These are phyloP conservation scores for Cybosia mesomella DNA, from an alignment of 2,888 invertebrate genomes.

Conservation along the genomic window DNA sequence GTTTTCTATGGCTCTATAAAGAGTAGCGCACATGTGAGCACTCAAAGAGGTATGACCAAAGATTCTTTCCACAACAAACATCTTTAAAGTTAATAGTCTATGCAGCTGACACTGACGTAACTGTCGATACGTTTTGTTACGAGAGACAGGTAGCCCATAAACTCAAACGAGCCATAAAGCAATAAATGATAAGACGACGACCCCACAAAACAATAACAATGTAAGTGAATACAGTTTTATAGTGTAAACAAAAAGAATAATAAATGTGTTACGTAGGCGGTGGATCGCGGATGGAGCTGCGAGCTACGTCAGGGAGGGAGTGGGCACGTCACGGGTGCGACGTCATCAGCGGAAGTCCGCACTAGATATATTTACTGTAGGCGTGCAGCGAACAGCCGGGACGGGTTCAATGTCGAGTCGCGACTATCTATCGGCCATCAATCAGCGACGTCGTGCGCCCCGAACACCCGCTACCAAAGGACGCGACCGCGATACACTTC, in stretches of 20 bases:
- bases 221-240: conserved; percentile 81
- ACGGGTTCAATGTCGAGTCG: conserved; percentile 84
- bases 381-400: conserved; percentile 61
- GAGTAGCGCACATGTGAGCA: not conserved
- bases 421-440: conserved; percentile 84
- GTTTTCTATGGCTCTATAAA: conserved; percentile 20
- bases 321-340: conserved; percentile 70
- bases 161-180: conserved; percentile 71
- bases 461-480: conserved; percentile 45
- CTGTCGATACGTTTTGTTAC: conserved; percentile 32
- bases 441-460: conserved; percentile 65
- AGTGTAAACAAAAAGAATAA: conserved; percentile 83
- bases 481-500: conserved; percentile 40
- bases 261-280: conserved; percentile 76
- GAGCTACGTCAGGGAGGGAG: conserved; percentile 49
- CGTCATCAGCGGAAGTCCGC: conserved; percentile 84
- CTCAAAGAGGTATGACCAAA: not conserved
- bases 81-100: not conserved
- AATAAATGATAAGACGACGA: conserved; percentile 82
- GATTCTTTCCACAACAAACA: conserved; percentile 14
- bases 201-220: conserved; percentile 79
- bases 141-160: conserved; percentile 61
- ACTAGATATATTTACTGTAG: conserved; percentile 78
- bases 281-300: conserved; percentile 55
- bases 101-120: conserved; percentile 30